A percentile compares a stretch with the other conserved stretches of the same genome.
phyloP scores from a whole-genome alignment of 2,888 invertebrate species.

The Lepidochrysops patricia region DNA sequence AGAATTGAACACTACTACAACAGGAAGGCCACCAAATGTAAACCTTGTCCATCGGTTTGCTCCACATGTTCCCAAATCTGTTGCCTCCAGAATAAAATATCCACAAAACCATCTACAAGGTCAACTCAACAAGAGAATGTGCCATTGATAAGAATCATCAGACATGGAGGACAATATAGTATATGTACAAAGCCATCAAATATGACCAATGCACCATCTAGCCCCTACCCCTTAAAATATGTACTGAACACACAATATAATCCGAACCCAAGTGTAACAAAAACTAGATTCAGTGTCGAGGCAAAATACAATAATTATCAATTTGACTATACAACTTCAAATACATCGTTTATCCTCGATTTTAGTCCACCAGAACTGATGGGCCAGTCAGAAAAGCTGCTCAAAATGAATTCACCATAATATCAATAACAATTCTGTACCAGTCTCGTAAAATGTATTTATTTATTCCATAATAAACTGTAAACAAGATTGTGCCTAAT shows the following conservation, averaged over 20 bases:
- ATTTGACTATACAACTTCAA: constrained; percentile 62
- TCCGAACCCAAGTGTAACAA: constrained; percentile 14
- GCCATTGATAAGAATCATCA: constrained; percentile 49
- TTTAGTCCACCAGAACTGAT: constrained; percentile 53
- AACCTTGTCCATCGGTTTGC: constrained; percentile 36
- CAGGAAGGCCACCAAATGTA: constrained; percentile 39
- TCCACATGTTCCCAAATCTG: constrained; percentile 31
- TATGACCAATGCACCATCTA: constrained; percentile 52
- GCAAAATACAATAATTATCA: constrained; percentile 62
- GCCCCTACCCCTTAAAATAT: constrained; percentile 59
- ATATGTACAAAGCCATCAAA: constrained; percentile 59
- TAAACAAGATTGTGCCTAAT: not conserved
- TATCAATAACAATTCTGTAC: constrained; percentile 30
- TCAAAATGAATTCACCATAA: constrained; percentile 38
- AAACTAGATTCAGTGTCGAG: constrained; percentile 52
- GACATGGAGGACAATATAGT: constrained; percentile 56
- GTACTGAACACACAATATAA: constrained; percentile 44
- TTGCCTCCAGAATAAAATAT: constrained; percentile 36
- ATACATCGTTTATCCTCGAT: constrained; percentile 57
- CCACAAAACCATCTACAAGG: constrained; percentile 34
- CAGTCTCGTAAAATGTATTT: not conserved
- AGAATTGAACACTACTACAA: constrained; percentile 56
- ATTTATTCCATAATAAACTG: not conserved
- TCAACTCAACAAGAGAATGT: constrained; percentile 36
- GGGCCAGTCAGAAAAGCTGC: constrained; percentile 38